These are phyloP conservation scores for Crax fasciolata DNA, from an alignment of 2,797 vertebrate species.

Conservation along the genomic window DNA sequence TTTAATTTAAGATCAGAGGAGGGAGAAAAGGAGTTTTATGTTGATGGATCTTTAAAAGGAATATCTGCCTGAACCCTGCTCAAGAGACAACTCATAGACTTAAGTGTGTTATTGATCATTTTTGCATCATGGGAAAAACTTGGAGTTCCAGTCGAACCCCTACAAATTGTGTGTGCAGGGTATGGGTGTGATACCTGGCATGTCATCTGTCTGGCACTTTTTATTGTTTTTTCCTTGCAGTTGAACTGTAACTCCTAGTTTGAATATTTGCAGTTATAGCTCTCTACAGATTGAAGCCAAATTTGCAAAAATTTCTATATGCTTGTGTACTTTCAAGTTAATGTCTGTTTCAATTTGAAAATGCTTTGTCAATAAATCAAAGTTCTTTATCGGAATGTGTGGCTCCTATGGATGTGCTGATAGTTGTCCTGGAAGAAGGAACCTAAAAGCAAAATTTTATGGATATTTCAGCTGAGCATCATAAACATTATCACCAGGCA, in stretches of 20 bases:
- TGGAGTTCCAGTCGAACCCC: not conserved
- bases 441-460: not conserved
- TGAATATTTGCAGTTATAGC: not conserved
- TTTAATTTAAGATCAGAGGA: conserved; percentile 2
- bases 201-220: not conserved
- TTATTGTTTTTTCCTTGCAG: not conserved
- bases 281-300: not conserved
- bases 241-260: not conserved
- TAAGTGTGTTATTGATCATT: not conserved
- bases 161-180: not conserved
- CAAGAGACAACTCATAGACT: not conserved
- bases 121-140: not conserved
- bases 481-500: not conserved
- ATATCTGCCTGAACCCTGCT: not conserved
- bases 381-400: not conserved
- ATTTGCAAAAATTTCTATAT: not conserved
- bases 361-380: not conserved
- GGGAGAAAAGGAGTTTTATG: not conserved
- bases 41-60: not conserved
- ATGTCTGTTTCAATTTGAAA: not conserved
- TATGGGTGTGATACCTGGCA: not conserved
- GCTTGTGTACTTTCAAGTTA: not conserved
- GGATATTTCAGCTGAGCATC: not conserved
- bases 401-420: not conserved
- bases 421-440: not conserved